Base-by-base conservation (phyloP, 2,888 invertebrate species). In the Alcis repandata region DNA sequence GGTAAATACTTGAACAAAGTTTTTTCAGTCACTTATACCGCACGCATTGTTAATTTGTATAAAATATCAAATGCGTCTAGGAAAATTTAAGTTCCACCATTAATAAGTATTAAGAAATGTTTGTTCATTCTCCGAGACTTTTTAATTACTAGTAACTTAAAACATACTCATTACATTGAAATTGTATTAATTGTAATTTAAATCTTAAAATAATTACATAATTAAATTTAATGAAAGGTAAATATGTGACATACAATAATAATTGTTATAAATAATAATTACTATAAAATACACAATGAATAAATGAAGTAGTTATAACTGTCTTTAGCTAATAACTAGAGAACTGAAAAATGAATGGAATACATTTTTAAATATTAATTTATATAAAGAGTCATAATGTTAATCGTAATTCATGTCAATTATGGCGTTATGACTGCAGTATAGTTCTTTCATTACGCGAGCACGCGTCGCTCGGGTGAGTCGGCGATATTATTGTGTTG, bases 271-370 rank as follows among this genome's bases (percentile, higher is more conserved):
- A 74, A 71, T 72, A 74, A 77, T 76, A 74, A 71, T 76, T 78
- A 76, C 71, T 81, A 83, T 80, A 77, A 79, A 79, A 78, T 77
- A 79, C 77, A 79, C 76, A 74, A 77, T 76, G 76, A 79, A 77
- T 67, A 72, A 54, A 67, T 59, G 77, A 82, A 85, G 71, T 15
- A 27, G 43, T 10, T 56, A 22, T 81, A 84, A 84, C 81, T 79
- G 76, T 77, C 79, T 76, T 82, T 78, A 69, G 77, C 72, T 32
- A 33, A 54, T 38, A 54, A 66, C 63, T 67, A 79, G 76, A 83
- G 22, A 64, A 66, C 41, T 57, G 64, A 66, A 53, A 54, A 49
- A 57, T 57, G 38, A 70, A 63, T 67, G 51, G 45, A 65, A 58
- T 62, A 60, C 64, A 69, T 52, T 59, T 57, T 38, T 32, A 27